Base-by-base conservation (phyloP, 2,113 vertebrate genomes). In the Tapirus terrestris region DNA sequence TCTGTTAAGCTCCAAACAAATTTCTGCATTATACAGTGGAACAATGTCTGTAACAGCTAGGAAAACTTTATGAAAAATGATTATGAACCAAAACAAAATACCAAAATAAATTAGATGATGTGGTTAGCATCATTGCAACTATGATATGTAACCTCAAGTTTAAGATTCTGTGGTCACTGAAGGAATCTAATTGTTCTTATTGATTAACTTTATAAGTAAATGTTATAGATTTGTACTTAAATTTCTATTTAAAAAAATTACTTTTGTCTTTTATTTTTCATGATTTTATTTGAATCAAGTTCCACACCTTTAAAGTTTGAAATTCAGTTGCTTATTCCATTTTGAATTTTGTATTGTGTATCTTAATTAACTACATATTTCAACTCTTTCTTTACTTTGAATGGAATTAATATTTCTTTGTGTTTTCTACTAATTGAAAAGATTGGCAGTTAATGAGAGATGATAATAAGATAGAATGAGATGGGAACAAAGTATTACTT, bases 381-480 rank as follows among this genome's bases (percentile, higher is more conserved):
- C 17, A 67, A 2, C 70, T 60, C 7, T 67, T 17, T 17, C 20
- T 60, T 80, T 56, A 73, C 56, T 79, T 73, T 85, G 45, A 89
- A 56, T 83, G 67, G 92, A 79, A 45, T 61, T 86, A 21, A 45
- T 80, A 65, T 93, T 84, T 39, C 58, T 48, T 33, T 96, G 48
- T 77, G 20, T 60, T 85, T 93, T 88, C 39, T 94, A 6, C 39
- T 68, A 75, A 61, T n/a, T 65, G 76, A 83, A 88, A 94, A 91
- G 65, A 48, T 88, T 65, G 76, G 31, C 36, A 65, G 16, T 96
- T 77, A 31, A 53, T 17, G 45, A 93, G 65, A 20, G 31, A 13
- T 65, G 31, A 25, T 70, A 83, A 72, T 72, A 31, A 43, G 13
- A 79, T 18, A 81, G 58, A 86, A n/a, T 68, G 67, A 93, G 27